Percentiles rank a stretch among this genome's conserved stretches.
Evolutionary conservation across 2,888 invertebrate species (phyloP).

Genomic region (Rhorus exstirpatorius): DNA sequence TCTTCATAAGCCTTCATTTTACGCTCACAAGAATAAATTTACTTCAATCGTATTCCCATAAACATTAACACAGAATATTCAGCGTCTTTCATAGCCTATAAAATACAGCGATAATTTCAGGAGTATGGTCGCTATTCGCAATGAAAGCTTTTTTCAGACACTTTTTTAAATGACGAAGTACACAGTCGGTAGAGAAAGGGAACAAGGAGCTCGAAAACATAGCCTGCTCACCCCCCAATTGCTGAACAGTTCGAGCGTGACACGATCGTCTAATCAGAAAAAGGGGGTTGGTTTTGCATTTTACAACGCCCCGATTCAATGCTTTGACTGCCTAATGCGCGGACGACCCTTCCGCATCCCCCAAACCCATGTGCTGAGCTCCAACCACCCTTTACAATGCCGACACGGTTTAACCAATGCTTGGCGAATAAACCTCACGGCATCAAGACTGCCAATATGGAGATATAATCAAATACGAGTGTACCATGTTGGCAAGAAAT

Average conservation of each 20-base stretch:
- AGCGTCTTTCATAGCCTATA: too few species aligned
- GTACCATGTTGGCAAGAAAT: constrained; percentile 2
- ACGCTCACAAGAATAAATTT: too few species aligned
- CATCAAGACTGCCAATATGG: constrained; percentile 39
- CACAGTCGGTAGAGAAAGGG: constrained; percentile 11
- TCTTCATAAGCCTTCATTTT: too few species aligned
- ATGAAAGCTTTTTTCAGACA: too few species aligned
- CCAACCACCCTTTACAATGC: constrained; percentile 30
- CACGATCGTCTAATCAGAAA: constrained; percentile 81
- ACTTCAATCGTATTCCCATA: too few species aligned
- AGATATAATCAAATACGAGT: constrained; percentile 4
- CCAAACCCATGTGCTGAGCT: too few species aligned
- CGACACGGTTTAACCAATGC: constrained; percentile 47
- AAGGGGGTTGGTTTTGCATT: constrained; percentile 83
- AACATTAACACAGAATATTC: too few species aligned
- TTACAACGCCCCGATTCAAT: constrained; percentile 69
- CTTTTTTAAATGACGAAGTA: constrained; percentile 28
- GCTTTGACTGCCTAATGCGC: constrained; percentile 37
- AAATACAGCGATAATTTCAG: too few species aligned
- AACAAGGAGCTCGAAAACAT: constrained; percentile 21
- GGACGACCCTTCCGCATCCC: constrained; percentile 36
- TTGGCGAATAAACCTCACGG: constrained; percentile 12
- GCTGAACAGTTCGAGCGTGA: constrained; percentile 79
- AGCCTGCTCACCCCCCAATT: constrained; percentile 72
- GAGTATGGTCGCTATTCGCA: too few species aligned